These are phyloP conservation scores for Protaetia brevitarsis DNA, from an alignment of 1,140 invertebrate species.

Conservation along the genomic window DNA sequence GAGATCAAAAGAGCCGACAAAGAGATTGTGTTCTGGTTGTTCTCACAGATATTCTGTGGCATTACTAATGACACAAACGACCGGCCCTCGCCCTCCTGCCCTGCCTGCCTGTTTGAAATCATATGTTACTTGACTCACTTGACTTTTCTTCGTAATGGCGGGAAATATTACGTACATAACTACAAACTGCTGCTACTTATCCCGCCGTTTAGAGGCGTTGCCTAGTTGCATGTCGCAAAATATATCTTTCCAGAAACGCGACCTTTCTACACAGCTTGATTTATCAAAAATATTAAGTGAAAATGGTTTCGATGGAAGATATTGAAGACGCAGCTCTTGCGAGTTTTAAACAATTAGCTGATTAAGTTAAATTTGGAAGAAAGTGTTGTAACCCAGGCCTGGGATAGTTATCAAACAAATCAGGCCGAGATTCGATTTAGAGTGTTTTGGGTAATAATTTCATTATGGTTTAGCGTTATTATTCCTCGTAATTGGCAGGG, in stretches of 20 bases:
- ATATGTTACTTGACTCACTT: too few species aligned
- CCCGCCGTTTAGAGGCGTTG: constrained; percentile 16
- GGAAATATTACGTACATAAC: too few species aligned
- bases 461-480: neutral
- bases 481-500: constrained; percentile 63
- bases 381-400: constrained; percentile 72
- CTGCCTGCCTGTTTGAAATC: too few species aligned
- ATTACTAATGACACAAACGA: too few species aligned
- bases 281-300: constrained; percentile 3
- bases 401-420: constrained; percentile 79
- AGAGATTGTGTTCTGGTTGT: too few species aligned
- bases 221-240: too few species aligned
- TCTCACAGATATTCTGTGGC: too few species aligned
- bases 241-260: neutral
- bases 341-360: constrained; percentile 63
- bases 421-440: constrained; percentile 78
- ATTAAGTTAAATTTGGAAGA: constrained; percentile 84
- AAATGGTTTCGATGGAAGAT: constrained; percentile 49
- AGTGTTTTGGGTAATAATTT: constrained; percentile 49
- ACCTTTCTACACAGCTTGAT: neutral
- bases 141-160: too few species aligned
- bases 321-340: constrained; percentile 46
- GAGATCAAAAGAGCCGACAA: too few species aligned
- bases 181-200: too few species aligned
- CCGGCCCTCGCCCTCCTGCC: too few species aligned